Conservation (phyloP, 1,140 invertebrate species). For the Trichonephila clavata region DNA sequence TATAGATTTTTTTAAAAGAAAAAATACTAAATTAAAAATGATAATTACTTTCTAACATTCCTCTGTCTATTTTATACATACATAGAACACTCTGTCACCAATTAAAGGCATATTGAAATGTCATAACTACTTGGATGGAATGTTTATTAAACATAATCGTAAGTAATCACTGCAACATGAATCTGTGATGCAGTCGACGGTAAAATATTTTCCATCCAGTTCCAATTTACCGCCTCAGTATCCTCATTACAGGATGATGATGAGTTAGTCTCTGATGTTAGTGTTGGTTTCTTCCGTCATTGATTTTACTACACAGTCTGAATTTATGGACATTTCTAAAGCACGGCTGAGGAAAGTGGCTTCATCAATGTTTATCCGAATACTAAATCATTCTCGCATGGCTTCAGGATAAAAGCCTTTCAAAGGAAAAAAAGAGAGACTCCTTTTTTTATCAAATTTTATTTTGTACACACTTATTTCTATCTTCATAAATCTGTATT, state of each 20-base stretch:
- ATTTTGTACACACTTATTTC: no score
- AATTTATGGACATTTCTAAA: slow-evolving; percentile 56
- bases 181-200: background rate
- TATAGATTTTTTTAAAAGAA: no score
- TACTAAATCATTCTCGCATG: background rate
- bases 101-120: no score
- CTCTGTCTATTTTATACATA: no score
- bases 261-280: slow-evolving; percentile 23
- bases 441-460: no score
- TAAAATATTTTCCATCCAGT: background rate
- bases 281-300: background rate
- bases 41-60: no score
- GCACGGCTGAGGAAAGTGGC: background rate
- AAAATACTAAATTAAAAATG: no score
- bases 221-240: slow-evolving; percentile 44
- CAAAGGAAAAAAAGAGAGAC: no score
- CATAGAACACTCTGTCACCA: no score
- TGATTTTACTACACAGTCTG: background rate
- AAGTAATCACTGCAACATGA: slow-evolving; percentile 24
- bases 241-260: slow-evolving; percentile 41
- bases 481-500: no score
- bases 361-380: background rate
- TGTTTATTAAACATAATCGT: slow-evolving; percentile 7
- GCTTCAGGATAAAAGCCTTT: no score
- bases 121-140: background rate